These are phyloP conservation scores for Amphipyra berbera DNA, from an alignment of 2,888 invertebrate genomes.

Conservation along the genomic window DNA sequence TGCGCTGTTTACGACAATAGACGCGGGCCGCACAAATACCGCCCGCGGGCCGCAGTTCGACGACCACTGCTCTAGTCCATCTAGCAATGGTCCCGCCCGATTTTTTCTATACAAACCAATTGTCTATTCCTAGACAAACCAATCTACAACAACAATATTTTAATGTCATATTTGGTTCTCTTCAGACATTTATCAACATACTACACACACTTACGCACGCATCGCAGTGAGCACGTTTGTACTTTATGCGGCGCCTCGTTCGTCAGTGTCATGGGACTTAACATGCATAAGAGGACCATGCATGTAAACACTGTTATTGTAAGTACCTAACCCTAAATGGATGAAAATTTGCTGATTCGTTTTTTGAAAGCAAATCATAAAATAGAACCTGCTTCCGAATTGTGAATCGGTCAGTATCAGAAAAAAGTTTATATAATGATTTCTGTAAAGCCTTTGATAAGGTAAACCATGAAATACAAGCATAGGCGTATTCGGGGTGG, in stretches of 20 bases:
- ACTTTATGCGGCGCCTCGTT: slow-evolving; percentile 79
- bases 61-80: no score
- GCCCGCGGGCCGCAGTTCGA: no score
- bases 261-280: slow-evolving; percentile 77
- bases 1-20: no score
- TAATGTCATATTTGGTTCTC: background rate
- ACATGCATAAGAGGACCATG: slow-evolving; percentile 71
- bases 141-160: background rate
- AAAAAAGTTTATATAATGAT: background rate
- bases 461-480: slow-evolving; percentile 6
- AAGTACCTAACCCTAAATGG: slow-evolving; percentile 18
- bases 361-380: background rate
- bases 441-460: slow-evolving; percentile 10
- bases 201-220: slow-evolving; percentile 81
- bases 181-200: slow-evolving; percentile 72
- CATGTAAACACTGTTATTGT: slow-evolving; percentile 43
- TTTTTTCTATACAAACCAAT: no score
- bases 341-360: background rate
- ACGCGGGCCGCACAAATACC: no score
- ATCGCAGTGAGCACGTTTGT: slow-evolving; percentile 78
- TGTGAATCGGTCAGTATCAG: no score
- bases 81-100: no score
- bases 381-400: no score
- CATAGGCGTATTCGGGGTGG: no score
- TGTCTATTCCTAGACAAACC: no score